Conservation (phyloP, 2,113 vertebrate species). For the Fukomys damarensis region DNA sequence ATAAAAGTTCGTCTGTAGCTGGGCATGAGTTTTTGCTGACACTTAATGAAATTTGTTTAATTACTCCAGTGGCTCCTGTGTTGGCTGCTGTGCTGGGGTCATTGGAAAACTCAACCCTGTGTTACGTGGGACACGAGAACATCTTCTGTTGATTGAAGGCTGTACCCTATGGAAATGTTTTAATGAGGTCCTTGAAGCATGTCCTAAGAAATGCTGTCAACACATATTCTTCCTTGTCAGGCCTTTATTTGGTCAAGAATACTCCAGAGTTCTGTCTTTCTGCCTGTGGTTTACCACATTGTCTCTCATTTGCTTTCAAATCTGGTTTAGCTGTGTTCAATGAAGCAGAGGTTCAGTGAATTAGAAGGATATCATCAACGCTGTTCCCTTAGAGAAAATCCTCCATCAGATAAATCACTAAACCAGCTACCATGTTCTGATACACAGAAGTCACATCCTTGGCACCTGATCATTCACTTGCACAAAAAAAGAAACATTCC, state of each 20-base stretch:
- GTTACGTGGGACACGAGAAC: constrained; percentile 82
- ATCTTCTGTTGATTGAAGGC: constrained; percentile 83
- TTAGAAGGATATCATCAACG: constrained; percentile 36
- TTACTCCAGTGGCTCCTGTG: constrained; percentile 81
- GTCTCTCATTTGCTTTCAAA: constrained; percentile 62
- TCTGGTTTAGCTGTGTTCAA: constrained; percentile 47
- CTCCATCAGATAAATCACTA: constrained; percentile 67
- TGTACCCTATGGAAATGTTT: constrained; percentile 77
- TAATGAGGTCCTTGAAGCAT: constrained; percentile 82
- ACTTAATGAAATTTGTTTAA: constrained; percentile 85
- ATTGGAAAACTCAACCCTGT: constrained; percentile 71
- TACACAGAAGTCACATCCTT: neutral
- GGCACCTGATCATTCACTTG: neutral
- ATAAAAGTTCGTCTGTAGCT: constrained; percentile 79
- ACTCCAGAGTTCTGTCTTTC: constrained; percentile 62
- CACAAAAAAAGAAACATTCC: constrained; percentile 33
- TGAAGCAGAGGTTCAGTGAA: constrained; percentile 40
- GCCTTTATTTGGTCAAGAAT: constrained; percentile 63
- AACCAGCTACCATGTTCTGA: constrained; percentile 30
- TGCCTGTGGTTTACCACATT: neutral
- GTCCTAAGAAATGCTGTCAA: constrained; percentile 78
- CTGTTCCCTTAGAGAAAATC: constrained; percentile 13
- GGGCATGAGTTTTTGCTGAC: constrained; percentile 80
- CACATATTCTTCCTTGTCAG: constrained; percentile 69
- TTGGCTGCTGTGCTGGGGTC: constrained; percentile 78